Evolutionary conservation across 1,140 invertebrate species (phyloP).

Genomic region (Charaxes varanes): DNA sequence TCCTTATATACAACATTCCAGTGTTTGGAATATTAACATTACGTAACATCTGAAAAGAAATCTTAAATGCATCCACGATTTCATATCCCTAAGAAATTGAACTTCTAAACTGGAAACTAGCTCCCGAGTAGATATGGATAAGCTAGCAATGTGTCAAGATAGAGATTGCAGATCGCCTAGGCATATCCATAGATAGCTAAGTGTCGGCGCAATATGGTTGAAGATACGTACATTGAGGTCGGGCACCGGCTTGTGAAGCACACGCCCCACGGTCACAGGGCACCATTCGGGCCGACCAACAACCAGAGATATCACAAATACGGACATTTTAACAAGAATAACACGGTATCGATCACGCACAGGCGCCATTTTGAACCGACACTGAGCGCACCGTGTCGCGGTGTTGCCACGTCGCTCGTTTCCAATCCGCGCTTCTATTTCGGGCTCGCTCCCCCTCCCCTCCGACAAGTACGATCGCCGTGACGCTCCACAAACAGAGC

Average conservation of each 20-base stretch:
- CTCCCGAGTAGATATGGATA: slow-evolving; percentile 45
- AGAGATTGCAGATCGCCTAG: slow-evolving; percentile 30
- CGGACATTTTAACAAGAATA: slow-evolving; percentile 61
- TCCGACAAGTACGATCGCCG: slow-evolving; percentile 18
- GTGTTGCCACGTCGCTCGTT: slow-evolving; percentile 67
- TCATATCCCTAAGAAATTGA: slow-evolving; percentile 25
- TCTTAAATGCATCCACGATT: slow-evolving; percentile 23
- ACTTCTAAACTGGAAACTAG: slow-evolving; percentile 19
- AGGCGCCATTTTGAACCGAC: slow-evolving; percentile 71
- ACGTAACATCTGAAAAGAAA: slow-evolving; percentile 32
- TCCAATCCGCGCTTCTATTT: slow-evolving; percentile 65
- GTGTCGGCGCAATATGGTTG: slow-evolving; percentile 66
- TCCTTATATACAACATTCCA: too few relatives aligned
- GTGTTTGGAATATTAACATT: too few relatives aligned
- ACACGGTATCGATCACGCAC: slow-evolving; percentile 72
- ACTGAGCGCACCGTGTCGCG: slow-evolving; percentile 55
- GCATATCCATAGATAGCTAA: slow-evolving; percentile 56
- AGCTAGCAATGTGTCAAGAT: slow-evolving; percentile 36
- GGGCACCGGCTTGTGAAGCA: slow-evolving; percentile 43
- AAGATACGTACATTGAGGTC: slow-evolving; percentile 64
- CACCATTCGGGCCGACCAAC: slow-evolving; percentile 54
- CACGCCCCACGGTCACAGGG: slow-evolving; percentile 48
- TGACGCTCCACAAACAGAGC: slow-evolving; percentile 48
- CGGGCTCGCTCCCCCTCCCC: slow-evolving; percentile 44
- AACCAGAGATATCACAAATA: slow-evolving; percentile 61